Evolutionary conservation across 2,113 vertebrate species (phyloP).

Genomic region (Anolis sagrei): DNA sequence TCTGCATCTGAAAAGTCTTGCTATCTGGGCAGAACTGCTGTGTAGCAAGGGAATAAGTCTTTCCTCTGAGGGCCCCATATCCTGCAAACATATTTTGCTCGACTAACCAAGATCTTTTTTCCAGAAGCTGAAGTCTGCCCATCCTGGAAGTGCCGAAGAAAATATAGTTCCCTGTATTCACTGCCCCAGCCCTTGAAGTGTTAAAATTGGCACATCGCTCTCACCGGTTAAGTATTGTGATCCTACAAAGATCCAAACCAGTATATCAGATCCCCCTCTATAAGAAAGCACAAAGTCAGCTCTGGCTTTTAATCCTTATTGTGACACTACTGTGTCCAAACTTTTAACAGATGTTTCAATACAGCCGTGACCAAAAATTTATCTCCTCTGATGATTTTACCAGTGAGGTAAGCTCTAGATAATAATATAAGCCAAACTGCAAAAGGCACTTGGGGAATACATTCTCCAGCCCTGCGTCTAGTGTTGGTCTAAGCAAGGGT

Average conservation of each 20-base stretch:
- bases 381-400: conserved; percentile 67
- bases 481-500: conserved; percentile 68
- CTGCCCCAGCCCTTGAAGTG: too few relatives aligned
- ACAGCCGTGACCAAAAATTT: conserved; percentile 64
- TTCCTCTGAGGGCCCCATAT: too few relatives aligned
- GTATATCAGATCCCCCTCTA: conserved; percentile 19
- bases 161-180: too few relatives aligned
- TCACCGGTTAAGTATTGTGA: too few relatives aligned
- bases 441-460: conserved; percentile 63
- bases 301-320: conserved; percentile 48
- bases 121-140: too few relatives aligned
- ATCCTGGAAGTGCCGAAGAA: too few relatives aligned
- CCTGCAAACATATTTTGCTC: too few relatives aligned
- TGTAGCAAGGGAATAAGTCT: too few relatives aligned
- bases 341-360: conserved; percentile 72
- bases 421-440: conserved; percentile 65
- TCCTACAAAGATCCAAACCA: too few relatives aligned
- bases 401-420: conserved; percentile 67
- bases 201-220: too few relatives aligned
- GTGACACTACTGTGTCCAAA: conserved; percentile 61
- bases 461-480: conserved; percentile 64
- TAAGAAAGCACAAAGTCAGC: conserved; percentile 23
- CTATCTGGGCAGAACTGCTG: background rate
- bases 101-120: too few relatives aligned
- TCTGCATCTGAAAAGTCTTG: background rate